Evolutionary conservation across 2,797 vertebrate genomes (phyloP).

Genomic region (Gymnopithys bicolor): DNA sequence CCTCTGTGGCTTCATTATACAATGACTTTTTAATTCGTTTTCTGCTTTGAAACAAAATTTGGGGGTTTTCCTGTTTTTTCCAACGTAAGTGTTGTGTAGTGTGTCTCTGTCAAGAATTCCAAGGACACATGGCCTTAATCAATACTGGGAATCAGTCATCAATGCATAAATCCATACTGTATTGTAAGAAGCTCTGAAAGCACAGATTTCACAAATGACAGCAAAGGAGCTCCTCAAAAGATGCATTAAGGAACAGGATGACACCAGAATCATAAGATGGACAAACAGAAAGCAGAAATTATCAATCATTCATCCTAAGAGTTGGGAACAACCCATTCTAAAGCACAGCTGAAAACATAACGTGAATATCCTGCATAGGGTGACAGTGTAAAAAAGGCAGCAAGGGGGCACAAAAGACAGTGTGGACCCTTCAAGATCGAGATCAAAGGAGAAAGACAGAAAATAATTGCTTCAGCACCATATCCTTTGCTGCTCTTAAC

Average conservation of each 20-base stretch:
- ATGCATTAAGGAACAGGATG: neutral
- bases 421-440: neutral
- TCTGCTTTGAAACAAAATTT: neutral
- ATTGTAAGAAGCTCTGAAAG: neutral
- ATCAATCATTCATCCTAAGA: neutral
- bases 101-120: neutral
- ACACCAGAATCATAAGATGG: neutral
- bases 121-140: neutral
- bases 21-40: neutral
- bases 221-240: neutral
- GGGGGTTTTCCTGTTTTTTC: neutral
- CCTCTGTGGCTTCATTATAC: neutral
- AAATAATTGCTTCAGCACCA: neutral
- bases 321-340: neutral
- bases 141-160: neutral
- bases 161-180: neutral
- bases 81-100: neutral
- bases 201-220: neutral
- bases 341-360: neutral
- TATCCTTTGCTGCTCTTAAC: neutral
- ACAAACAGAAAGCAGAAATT: neutral
- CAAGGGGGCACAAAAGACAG: neutral
- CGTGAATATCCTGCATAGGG: accelerated
- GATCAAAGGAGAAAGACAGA: neutral
- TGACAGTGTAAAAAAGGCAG: neutral